Percentiles rank a stretch among this genome's conserved stretches.
These are phyloP conservation scores for Metacarcinus magister DNA, from an alignment of 2,888 invertebrate species.

Conservation along the genomic window DNA sequence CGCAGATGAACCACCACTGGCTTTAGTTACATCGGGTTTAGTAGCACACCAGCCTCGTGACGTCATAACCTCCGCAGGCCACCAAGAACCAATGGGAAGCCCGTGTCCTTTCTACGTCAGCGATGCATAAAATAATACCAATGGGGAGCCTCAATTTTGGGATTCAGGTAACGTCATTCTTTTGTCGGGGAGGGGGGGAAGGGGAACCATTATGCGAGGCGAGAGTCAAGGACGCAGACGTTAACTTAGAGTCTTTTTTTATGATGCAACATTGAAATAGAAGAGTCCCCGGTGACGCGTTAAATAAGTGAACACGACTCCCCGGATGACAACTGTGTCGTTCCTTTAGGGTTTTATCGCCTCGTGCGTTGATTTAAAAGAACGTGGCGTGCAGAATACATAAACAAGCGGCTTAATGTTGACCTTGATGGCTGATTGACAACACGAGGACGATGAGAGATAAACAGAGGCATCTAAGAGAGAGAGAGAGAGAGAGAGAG, in stretches of 20 bases:
- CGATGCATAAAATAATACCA: constrained; percentile 42
- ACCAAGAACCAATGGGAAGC: constrained; percentile 15
- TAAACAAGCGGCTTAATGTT: neutral
- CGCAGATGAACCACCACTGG: constrained; percentile 21
- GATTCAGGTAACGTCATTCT: constrained; percentile 19
- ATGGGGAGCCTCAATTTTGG: neutral
- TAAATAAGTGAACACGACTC: neutral
- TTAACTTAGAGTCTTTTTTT: neutral
- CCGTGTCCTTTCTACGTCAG: constrained; percentile 4
- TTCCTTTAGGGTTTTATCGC: neutral
- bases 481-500: constrained; percentile 58
- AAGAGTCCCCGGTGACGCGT: neutral
- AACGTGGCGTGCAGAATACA: neutral
- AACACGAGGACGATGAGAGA: neutral
- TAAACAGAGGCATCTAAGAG: constrained; percentile 38
- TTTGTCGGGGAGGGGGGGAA: neutral
- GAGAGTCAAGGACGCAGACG: neutral
- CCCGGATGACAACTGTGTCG: neutral
- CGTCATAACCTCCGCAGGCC: constrained; percentile 11
- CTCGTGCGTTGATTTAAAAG: neutral
- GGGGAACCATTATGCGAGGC: neutral
- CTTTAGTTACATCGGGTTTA: constrained; percentile 47
- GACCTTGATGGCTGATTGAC: neutral
- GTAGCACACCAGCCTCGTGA: neutral
- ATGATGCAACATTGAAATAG: neutral